Conservation (phyloP, 2,888 invertebrate species). For the Idaea biselata region DNA sequence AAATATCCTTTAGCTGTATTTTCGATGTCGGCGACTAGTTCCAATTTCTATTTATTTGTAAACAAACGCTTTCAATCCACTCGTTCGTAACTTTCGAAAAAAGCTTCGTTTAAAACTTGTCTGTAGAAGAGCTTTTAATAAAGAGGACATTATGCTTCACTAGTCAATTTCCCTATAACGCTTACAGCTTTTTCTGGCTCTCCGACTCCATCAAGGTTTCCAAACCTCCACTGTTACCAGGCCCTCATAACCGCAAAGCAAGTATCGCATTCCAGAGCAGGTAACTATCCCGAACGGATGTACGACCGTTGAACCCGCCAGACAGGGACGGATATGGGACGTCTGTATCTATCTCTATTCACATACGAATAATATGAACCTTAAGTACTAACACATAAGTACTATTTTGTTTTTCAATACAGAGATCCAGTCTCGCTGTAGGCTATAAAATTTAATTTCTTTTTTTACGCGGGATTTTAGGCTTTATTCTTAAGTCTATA, state of each 20-base stretch:
- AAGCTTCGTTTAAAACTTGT: no score
- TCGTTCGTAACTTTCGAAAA: no score
- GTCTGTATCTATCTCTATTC: constrained; percentile 40
- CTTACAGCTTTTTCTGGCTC: constrained; percentile 9
- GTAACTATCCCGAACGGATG: constrained; percentile 53
- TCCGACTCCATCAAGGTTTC: constrained; percentile 46
- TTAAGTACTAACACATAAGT: constrained; percentile 19
- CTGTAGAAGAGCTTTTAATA: no score
- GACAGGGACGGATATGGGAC: constrained; percentile 69
- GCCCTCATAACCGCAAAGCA: constrained; percentile 45
- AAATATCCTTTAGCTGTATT: no score
- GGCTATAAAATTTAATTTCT: constrained; percentile 38
- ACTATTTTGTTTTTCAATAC: constrained; percentile 26
- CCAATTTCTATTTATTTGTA: no score
- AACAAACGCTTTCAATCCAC: no score
- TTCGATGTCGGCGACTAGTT: no score
- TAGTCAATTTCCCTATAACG: neutral
- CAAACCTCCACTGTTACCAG: constrained; percentile 70
- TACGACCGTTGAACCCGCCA: constrained; percentile 57
- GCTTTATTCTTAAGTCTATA: constrained; percentile 18
- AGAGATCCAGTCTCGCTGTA: constrained; percentile 45
- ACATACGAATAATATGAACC: constrained; percentile 15
- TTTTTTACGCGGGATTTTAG: constrained; percentile 23
- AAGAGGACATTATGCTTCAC: no score
- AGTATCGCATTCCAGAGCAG: constrained; percentile 55